Evolutionary conservation across 1,140 invertebrate species (phyloP).

Genomic region (Ctenoplectra terminalis): DNA sequence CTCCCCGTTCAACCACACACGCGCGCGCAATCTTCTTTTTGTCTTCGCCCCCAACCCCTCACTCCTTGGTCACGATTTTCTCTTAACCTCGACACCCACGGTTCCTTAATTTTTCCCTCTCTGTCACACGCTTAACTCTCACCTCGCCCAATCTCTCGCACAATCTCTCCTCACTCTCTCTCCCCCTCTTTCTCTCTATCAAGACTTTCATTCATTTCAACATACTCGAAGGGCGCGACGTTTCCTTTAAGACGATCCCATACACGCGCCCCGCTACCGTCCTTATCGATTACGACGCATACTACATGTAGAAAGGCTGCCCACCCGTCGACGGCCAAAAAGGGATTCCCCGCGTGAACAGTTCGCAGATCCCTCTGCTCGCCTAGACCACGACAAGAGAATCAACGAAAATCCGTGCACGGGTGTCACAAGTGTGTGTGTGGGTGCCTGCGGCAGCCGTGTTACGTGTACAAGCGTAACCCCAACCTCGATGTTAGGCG

Average conservation of each 20-base stretch:
- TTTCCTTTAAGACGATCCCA: conserved; percentile 45
- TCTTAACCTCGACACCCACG: conserved; percentile 52
- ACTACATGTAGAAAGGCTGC: conserved; percentile 51
- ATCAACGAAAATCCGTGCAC: conserved; percentile 36
- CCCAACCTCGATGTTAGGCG: conserved; percentile 78
- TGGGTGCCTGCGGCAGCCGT: conserved; percentile 57
- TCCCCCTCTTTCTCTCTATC: conserved; percentile 18
- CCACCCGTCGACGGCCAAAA: conserved; percentile 45
- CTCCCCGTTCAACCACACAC: not conserved
- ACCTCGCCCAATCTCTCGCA: not conserved
- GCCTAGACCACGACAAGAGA: conserved; percentile 6
- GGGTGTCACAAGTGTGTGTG: conserved; percentile 33
- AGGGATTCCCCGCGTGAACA: conserved; percentile 32
- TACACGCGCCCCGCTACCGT: conserved; percentile 40
- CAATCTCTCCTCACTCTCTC: too few species aligned
- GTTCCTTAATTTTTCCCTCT: conserved; percentile 15
- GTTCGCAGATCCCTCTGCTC: conserved; percentile 34
- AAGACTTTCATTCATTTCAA: conserved; percentile 50
- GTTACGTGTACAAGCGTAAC: conserved; percentile 63
- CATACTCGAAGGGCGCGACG: conserved; percentile 34
- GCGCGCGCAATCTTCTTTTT: conserved; percentile 1
- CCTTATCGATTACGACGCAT: conserved; percentile 72
- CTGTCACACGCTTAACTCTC: conserved; percentile 19
- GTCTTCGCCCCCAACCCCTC: not conserved
- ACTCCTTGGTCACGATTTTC: conserved; percentile 8